Conservation (phyloP, 2,113 vertebrate genomes). For the Ovis aries region ARS-UI_Ramb_v3.0 NC_056076.1:31152501-31153000, state of each 20-base stretch:
- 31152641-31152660: neutral
- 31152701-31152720: neutral
- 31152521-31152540: neutral
- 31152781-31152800: neutral
- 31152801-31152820: neutral
- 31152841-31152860: neutral
- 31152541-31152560: neutral
- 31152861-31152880: neutral
- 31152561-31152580: neutral
- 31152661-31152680: neutral
- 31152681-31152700: neutral
- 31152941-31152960: neutral
- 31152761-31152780: neutral
- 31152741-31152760: neutral
- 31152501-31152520: neutral
- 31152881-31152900: neutral
- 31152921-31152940: neutral
- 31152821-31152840: neutral
- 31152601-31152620: neutral
- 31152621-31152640: neutral
- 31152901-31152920: neutral
- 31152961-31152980: neutral
- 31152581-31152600: neutral
- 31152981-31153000: neutral
- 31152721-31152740: neutral